A percentile compares a stretch with the other conserved stretches of the same genome.
Conservation (phyloP, 2,888 invertebrate genomes). For the Zygaena filipendulae region DNA sequence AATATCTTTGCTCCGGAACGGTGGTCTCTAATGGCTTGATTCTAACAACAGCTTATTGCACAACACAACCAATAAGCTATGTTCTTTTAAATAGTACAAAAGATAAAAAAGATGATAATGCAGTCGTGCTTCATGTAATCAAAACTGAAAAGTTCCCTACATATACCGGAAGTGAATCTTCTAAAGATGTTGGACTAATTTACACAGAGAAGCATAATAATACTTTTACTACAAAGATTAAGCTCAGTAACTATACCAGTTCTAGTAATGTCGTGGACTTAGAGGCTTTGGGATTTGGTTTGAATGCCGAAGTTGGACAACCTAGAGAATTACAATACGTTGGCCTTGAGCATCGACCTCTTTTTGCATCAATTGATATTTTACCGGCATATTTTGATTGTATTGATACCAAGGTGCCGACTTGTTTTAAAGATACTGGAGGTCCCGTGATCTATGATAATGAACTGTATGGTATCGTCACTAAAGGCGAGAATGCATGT, state of each 20-base stretch:
- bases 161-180: slow-evolving; percentile 24
- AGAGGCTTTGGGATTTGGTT: slow-evolving; percentile 46
- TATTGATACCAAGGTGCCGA: slow-evolving; percentile 43
- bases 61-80: slow-evolving; percentile 30
- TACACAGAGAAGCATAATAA: slow-evolving; percentile 45
- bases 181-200: slow-evolving; percentile 45
- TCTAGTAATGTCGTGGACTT: slow-evolving; percentile 28
- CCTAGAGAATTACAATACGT: slow-evolving; percentile 39
- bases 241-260: slow-evolving; percentile 37
- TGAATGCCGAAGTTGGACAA: slow-evolving; percentile 42
- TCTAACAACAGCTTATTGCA: slow-evolving; percentile 44
- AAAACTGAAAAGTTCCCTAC: slow-evolving; percentile 48
- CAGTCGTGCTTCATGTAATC: slow-evolving; percentile 31
- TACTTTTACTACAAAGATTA: slow-evolving; percentile 36
- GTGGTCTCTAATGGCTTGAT: slow-evolving; percentile 45
- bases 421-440: slow-evolving; percentile 50
- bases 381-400: slow-evolving; percentile 42
- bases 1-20: slow-evolving; percentile 47
- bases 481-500: slow-evolving; percentile 38
- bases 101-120: slow-evolving; percentile 32
- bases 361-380: slow-evolving; percentile 17
- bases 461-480: slow-evolving; percentile 44
- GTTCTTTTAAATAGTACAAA: slow-evolving; percentile 42
- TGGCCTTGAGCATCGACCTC: slow-evolving; percentile 37
- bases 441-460: slow-evolving; percentile 43